These are phyloP conservation scores for Ameiurus melas DNA, from an alignment of 2,113 vertebrate species.

Conservation along the genomic window DNA sequence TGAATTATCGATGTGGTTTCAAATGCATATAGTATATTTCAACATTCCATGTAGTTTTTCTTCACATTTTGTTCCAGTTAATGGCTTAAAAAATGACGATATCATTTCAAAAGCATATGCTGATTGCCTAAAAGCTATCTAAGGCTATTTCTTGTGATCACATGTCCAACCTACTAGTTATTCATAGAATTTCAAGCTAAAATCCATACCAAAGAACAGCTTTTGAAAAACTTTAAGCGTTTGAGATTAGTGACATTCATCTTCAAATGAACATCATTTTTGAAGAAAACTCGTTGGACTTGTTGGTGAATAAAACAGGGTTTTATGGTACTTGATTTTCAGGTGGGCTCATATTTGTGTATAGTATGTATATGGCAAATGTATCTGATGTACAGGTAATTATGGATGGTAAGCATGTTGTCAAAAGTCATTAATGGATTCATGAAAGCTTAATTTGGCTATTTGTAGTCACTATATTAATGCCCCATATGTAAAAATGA, in stretches of 20 bases:
- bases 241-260: slow-evolving; percentile 59
- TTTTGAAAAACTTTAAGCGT: slow-evolving; percentile 62
- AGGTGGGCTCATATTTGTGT: slow-evolving; percentile 59
- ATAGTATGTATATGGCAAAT: slow-evolving; percentile 72
- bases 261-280: slow-evolving; percentile 55
- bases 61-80: slow-evolving; percentile 29
- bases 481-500: slow-evolving; percentile 75
- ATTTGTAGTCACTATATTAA: slow-evolving; percentile 64
- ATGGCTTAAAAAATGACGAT: slow-evolving; percentile 2
- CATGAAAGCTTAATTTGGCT: slow-evolving; percentile 31
- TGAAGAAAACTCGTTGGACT: slow-evolving; percentile 56
- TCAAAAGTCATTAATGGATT: slow-evolving; percentile 35
- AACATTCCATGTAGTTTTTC: slow-evolving; percentile 10
- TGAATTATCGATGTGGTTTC: slow-evolving; percentile 31
- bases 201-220: slow-evolving; percentile 76
- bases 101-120: slow-evolving; percentile 62
- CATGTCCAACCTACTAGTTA: slow-evolving; percentile 35
- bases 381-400: slow-evolving; percentile 73
- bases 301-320: slow-evolving; percentile 55
- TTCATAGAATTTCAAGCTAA: slow-evolving; percentile 68
- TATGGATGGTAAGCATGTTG: slow-evolving; percentile 76
- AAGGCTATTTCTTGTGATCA: slow-evolving; percentile 51
- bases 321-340: slow-evolving; percentile 60
- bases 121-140: slow-evolving; percentile 60
- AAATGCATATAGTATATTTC: slow-evolving; percentile 27